phyloP scores from a whole-genome alignment of 2,888 invertebrate genomes.

The Lasioglossum calceatum region DNA sequence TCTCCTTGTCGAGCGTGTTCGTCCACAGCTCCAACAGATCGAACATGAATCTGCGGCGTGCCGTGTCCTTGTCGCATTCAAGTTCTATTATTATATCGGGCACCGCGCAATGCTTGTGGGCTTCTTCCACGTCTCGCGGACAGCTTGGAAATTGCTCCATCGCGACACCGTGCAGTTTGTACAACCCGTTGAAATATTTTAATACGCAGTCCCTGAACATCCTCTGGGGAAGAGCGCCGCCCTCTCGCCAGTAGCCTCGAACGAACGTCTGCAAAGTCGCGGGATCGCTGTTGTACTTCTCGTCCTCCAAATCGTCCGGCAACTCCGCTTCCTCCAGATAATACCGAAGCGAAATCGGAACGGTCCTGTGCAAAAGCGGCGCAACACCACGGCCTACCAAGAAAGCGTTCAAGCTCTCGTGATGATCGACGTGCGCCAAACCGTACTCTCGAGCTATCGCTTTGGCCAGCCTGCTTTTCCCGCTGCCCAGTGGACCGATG shows the following conservation, averaged over 20 bases:
- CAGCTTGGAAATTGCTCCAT: conserved; percentile 88
- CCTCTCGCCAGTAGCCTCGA: conserved; percentile 85
- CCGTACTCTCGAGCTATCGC: conserved; percentile 86
- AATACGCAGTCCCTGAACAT: conserved; percentile 84
- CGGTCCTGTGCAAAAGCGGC: background rate
- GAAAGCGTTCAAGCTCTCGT: conserved; percentile 72
- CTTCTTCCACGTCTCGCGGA: conserved; percentile 85
- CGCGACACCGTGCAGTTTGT: conserved; percentile 85
- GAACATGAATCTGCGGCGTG: conserved; percentile 81
- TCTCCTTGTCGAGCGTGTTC: conserved; percentile 69
- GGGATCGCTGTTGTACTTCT: conserved; percentile 59
- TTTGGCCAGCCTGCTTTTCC: conserved; percentile 85
- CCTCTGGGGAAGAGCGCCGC: conserved; percentile 84
- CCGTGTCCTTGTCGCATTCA: conserved; percentile 81
- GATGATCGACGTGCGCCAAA: conserved; percentile 85
- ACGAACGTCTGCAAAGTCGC: conserved; percentile 79
- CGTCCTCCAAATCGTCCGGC: conserved; percentile 59
- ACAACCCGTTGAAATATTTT: conserved; percentile 85
- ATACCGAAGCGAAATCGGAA: conserved; percentile 32
- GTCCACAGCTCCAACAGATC: conserved; percentile 84
- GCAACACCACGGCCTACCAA: conserved; percentile 55
- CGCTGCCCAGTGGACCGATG: conserved; percentile 86
- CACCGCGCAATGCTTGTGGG: conserved; percentile 85
- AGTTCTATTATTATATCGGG: conserved; percentile 87
- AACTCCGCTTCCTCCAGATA: conserved; percentile 47